Base-by-base conservation (phyloP, 2,113 vertebrate species). In the Corvus hawaiiensis region DNA sequence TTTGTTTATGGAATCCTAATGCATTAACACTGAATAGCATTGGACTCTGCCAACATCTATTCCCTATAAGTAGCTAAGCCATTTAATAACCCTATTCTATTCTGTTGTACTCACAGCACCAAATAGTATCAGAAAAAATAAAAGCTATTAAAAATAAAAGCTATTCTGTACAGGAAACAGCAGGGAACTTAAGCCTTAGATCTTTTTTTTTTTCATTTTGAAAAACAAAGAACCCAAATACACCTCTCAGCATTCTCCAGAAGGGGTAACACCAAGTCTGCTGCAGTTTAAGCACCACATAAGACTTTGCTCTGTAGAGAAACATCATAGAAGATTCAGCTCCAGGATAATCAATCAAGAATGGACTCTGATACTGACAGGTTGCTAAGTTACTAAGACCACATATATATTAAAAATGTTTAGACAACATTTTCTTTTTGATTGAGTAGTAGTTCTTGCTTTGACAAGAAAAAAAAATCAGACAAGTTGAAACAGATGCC, bases 401-500 rank as follows among this genome's bases (percentile, higher is more conserved):
- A 6, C 23, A 76, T 28, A 32, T 33, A 35, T 28, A 62, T 66
- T 41, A 79, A 80, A 93, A 93, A 39, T 24, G 17, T 78, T 83
- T 44, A 56, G 48, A 86, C 27, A 67, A 13, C 17, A 56, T 80
- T 87, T 87, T 81, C 46, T 37, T 76, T 83, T 87, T 80, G 72
- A 91, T n/a, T 69, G 22, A 82, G 11, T 39, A 55, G 59, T 26
- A 74, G 74, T 64, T 88, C 44, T 81, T 71, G 27, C 69, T 84
- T 41, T 54, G 58, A 94, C 41, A 92, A 91, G 30, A 59, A 61
- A 66, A 86, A 72, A 59, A 66, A 55, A 32, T 18, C 69, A 91
- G 71, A 96, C 94, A 93, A 96, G 37, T 90, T 93, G 88, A 87
- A 95, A 94, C 91, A 89, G 92, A 92, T 87, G 84, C 74, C 82